Base-by-base conservation (phyloP, 1,140 invertebrate species). In the Polyergus mexicanus region DNA sequence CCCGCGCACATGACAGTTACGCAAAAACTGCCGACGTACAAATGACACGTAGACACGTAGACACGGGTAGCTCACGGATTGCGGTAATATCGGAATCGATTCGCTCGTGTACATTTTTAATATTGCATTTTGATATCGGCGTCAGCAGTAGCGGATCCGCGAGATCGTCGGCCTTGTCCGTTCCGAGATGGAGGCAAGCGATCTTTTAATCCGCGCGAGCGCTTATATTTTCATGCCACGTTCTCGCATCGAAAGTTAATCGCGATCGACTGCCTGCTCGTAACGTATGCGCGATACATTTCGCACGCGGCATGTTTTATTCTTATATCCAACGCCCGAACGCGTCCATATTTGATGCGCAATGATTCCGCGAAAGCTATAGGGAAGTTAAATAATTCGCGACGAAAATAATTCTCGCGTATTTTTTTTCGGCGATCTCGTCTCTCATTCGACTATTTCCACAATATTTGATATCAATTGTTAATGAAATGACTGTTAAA, bases 371-470 rank as follows among this genome's bases (percentile, higher is more conserved):
- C 58, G 41, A 62, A 60, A 68, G 81, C 16, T 25, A 35, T 74
- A 83, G 74, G 68, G 28, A 72, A 83, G 78, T 83, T 83, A 83
- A 83, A 83, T 74, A 83, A 74, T 83, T 28, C 68, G 54, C 54
- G 41, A 54, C 38, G 38, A 60, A 60, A 83, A 83, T 83, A 83
- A 60, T 69, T 83, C 41, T 74, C 25, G n/a, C 28, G n/a, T n/a
- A n/a, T n/a, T 28, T 54, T 72, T 60, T 83, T 74, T 83, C 78
- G 66, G 3, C 32, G 10, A 22, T 38, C 16, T 7, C 56, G 47
- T 16, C 16, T 51, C 38, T 47, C 38, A 38, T 51, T 41, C 77
- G 22, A 44, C 56, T 41, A 83, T 60, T 83, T 83, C 13, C 44
- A 35, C 51, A 25, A 22, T 41, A 19, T 51, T 51, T 56, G 41